Conservation (phyloP, 2,888 invertebrate genomes). For the Argyresthia albistria region DNA sequence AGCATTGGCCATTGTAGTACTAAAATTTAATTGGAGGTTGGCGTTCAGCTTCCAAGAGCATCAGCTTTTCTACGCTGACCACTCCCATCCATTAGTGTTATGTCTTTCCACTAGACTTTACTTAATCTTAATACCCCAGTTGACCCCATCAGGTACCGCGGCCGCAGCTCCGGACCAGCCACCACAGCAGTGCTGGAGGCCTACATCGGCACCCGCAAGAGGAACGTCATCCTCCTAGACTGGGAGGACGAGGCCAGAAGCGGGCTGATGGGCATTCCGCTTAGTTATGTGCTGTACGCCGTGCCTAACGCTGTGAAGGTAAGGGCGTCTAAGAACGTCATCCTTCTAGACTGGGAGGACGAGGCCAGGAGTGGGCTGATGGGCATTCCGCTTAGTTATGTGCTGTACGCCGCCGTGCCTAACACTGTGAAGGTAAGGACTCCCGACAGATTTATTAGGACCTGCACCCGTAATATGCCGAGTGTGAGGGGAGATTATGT, state of each 20-base stretch:
- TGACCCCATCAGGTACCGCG: slow-evolving; percentile 25
- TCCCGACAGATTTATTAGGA: no score
- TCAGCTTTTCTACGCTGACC: no score
- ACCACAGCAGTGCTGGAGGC: slow-evolving; percentile 45
- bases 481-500: no score
- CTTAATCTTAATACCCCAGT: no score
- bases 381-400: slow-evolving; percentile 45
- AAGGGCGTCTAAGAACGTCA: slow-evolving; percentile 41
- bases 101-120: no score
- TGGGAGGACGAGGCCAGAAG: slow-evolving; percentile 58
- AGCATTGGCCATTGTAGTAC: no score
- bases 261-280: slow-evolving; percentile 37
- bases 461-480: no score
- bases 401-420: slow-evolving; percentile 34
- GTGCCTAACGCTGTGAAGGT: slow-evolving; percentile 55
- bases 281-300: slow-evolving; percentile 46
- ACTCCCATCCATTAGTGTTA: no score
- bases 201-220: slow-evolving; percentile 42
- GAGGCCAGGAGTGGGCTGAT: slow-evolving; percentile 46
- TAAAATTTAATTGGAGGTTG: no score
- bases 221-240: slow-evolving; percentile 51
- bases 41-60: no score
- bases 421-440: slow-evolving; percentile 41
- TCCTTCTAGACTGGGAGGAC: slow-evolving; percentile 57
- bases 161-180: slow-evolving; percentile 40